Conservation (phyloP, 1,140 invertebrate species). For the Drosophila teissieri region DNA sequence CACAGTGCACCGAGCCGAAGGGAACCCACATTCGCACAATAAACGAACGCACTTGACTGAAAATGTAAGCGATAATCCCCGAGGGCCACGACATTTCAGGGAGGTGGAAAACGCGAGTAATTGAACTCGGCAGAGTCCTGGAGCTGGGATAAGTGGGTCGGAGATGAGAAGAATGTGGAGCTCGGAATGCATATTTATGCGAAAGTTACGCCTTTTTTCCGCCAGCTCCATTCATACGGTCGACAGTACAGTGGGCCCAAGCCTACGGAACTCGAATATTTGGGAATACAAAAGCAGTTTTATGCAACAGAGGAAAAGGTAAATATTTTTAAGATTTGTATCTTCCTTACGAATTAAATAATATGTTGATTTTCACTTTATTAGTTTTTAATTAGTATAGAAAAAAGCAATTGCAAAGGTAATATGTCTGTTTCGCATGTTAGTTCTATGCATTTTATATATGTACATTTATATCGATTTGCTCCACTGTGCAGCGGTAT, state of each 20-base stretch:
- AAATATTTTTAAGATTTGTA: no score
- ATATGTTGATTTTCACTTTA: no score
- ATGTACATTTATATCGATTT: background rate
- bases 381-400: no score
- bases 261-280: no score
- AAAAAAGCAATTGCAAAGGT: no score
- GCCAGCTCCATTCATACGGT: conserved; percentile 41
- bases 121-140: conserved; percentile 59
- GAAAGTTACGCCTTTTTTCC: conserved; percentile 65
- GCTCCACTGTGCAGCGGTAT: conserved; percentile 27
- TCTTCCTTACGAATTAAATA: no score
- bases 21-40: conserved; percentile 62
- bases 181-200: conserved; percentile 68
- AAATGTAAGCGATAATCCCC: conserved; percentile 80
- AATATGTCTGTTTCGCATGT: no score
- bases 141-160: conserved; percentile 20
- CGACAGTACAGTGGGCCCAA: conserved; percentile 22
- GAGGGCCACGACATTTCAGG: conserved; percentile 49
- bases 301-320: no score
- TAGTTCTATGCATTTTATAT: background rate
- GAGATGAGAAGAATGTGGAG: background rate
- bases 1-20: conserved; percentile 5
- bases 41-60: conserved; percentile 72
- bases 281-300: no score
- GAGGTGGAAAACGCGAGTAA: conserved; percentile 60